A percentile compares a stretch with the other conserved stretches of the same genome.
Conservation (phyloP, 2,113 vertebrate genomes). For the Forbesichthys papilliferus region DNA sequence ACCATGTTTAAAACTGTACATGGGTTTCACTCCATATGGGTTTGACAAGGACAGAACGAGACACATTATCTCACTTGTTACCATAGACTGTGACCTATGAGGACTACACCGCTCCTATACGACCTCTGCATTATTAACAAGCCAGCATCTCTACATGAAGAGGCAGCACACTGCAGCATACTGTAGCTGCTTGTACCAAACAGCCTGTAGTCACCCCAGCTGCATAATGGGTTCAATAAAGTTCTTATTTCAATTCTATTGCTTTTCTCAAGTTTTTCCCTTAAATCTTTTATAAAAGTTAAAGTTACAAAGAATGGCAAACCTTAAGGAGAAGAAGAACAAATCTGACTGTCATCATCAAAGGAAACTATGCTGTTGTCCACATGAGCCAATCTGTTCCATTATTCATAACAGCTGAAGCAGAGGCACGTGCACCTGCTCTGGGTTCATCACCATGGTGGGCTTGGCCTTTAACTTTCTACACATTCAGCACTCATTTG, state of each 20-base stretch:
- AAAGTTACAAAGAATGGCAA: neutral
- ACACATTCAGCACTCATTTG: neutral
- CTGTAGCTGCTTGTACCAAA: neutral
- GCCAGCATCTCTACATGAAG: slow-evolving; percentile 11
- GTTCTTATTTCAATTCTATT: neutral
- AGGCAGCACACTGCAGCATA: slow-evolving; percentile 39
- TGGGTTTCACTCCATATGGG: too few relatives aligned
- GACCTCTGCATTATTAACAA: slow-evolving; percentile 54
- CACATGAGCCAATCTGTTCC: neutral
- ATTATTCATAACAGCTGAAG: slow-evolving; percentile 5
- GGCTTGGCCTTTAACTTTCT: neutral
- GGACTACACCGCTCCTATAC: slow-evolving; percentile 13
- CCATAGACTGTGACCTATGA: slow-evolving; percentile 12
- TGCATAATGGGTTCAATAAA: too few relatives aligned
- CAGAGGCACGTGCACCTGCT: neutral
- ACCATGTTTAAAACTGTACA: too few relatives aligned
- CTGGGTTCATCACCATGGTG: neutral
- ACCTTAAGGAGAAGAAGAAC: neutral
- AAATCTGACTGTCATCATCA: neutral
- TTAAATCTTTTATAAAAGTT: neutral
- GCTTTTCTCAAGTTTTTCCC: neutral
- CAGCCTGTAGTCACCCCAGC: too few relatives aligned
- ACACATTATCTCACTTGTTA: slow-evolving; percentile 18
- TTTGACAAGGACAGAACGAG: neutral
- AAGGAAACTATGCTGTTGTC: neutral